A percentile compares a stretch with the other conserved stretches of the same genome.
Conservation (phyloP, 2,888 invertebrate genomes). For the Agriopis aurantiaria region DNA sequence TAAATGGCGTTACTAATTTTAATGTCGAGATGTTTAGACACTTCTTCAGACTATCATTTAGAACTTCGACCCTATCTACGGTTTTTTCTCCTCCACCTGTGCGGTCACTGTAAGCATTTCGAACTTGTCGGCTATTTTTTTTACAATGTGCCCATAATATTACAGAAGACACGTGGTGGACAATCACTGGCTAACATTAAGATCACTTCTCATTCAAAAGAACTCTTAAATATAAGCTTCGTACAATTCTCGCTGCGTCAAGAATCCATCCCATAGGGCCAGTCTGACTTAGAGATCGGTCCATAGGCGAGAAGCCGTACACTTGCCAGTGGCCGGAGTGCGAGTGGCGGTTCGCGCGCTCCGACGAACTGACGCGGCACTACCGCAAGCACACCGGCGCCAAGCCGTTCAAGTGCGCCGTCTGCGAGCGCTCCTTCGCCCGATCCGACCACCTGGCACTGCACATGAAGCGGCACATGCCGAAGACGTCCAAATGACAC, state of each 20-base stretch:
- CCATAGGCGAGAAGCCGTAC: conserved; percentile 97
- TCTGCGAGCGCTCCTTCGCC: conserved; percentile 97
- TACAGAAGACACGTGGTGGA: not conserved
- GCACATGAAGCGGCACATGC: conserved; percentile 98
- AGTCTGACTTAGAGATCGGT: conserved; percentile 6
- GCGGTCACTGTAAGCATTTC: too few relatives aligned
- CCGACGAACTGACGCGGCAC: conserved; percentile 98
- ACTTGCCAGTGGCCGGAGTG: conserved; percentile 99
- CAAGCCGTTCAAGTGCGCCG: conserved; percentile 98
- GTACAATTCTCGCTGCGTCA: not conserved
- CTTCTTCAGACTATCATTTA: too few relatives aligned
- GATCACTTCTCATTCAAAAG: not conserved
- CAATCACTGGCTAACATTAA: not conserved
- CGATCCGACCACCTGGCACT: conserved; percentile 97
- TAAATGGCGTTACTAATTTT: not conserved
- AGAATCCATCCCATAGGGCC: not conserved
- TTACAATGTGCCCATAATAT: not conserved
- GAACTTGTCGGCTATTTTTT: too few relatives aligned
- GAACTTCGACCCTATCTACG: too few relatives aligned
- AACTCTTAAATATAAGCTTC: not conserved
- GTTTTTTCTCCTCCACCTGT: too few relatives aligned
- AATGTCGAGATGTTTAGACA: not conserved
- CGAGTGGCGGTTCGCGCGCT: conserved; percentile 98
- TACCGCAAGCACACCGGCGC: conserved; percentile 99
- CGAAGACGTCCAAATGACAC: conserved; percentile 92